Conservation (phyloP, 2,113 vertebrate genomes). For the Prunella fulvescens region DNA sequence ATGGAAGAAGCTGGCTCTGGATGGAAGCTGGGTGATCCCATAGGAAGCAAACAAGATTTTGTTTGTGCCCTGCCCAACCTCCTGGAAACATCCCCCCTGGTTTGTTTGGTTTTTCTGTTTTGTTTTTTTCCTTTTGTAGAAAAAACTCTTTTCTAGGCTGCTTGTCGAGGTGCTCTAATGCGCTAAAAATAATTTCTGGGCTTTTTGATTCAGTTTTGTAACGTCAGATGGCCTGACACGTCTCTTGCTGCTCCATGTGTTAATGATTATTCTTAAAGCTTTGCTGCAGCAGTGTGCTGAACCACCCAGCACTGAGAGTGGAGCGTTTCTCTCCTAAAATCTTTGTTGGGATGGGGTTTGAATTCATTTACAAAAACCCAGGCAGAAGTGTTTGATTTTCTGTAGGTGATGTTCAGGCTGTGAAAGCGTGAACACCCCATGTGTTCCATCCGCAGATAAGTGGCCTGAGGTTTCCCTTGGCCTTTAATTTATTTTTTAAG, state of each 20-base stretch:
- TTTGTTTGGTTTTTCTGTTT: no score
- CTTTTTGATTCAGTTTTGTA: background rate
- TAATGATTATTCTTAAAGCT: slow-evolving; percentile 9
- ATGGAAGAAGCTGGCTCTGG: background rate
- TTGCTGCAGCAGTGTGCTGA: background rate
- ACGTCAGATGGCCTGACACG: background rate
- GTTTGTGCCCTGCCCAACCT: background rate
- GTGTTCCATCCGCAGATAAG: background rate
- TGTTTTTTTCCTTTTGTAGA: background rate
- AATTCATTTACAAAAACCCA: background rate
- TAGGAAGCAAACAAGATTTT: background rate
- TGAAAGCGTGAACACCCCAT: background rate
- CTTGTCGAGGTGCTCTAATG: background rate
- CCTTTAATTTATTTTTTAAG: background rate
- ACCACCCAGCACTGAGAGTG: background rate
- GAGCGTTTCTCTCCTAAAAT: background rate
- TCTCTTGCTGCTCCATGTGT: background rate
- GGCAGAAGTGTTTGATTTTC: background rate
- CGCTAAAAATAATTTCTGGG: background rate
- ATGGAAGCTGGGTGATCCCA: background rate
- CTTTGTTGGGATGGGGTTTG: background rate
- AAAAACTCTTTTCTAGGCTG: background rate
- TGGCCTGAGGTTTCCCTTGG: background rate
- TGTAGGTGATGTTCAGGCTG: background rate
- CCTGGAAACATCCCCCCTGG: background rate